These are phyloP conservation scores for Dynastes tityus DNA, from an alignment of 2,888 invertebrate species.

Conservation along the genomic window DNA sequence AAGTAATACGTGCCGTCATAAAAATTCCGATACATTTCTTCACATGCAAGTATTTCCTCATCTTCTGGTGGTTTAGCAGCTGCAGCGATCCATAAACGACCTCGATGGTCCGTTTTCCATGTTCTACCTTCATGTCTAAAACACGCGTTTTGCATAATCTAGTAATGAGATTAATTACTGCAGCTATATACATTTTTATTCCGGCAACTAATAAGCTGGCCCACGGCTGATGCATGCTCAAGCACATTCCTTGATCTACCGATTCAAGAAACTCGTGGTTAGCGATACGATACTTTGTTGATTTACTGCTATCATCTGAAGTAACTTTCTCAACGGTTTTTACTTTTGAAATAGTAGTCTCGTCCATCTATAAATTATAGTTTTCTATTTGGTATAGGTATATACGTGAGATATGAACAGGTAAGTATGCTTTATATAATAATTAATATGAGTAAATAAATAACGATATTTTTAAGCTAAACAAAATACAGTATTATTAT, in stretches of 20 bases:
- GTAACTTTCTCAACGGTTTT: constrained; percentile 9
- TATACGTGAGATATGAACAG: no score
- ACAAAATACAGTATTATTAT: no score
- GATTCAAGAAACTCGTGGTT: constrained; percentile 66
- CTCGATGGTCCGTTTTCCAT: constrained; percentile 94
- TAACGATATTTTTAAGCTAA: no score
- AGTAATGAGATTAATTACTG: not conserved
- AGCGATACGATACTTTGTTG: constrained; percentile 58
- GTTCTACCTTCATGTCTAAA: constrained; percentile 91
- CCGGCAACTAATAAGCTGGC: constrained; percentile 93
- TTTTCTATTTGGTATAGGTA: no score
- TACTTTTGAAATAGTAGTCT: constrained; percentile 1
- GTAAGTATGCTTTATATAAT: no score
- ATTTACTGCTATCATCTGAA: constrained; percentile 13
- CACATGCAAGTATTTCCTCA: constrained; percentile 79
- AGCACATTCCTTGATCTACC: constrained; percentile 81
- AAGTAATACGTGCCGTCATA: constrained; percentile 74
- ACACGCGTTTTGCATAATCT: constrained; percentile 42
- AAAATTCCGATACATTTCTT: constrained; percentile 79
- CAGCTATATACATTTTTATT: constrained; percentile 83
- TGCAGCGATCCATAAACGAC: constrained; percentile 95
- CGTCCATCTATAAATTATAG: constrained; percentile 30
- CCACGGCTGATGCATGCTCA: constrained; percentile 98
- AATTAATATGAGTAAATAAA: no score
- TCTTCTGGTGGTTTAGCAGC: constrained; percentile 82